Base-by-base conservation (phyloP, 2,113 vertebrate genomes). In the Scolopax mira region DNA sequence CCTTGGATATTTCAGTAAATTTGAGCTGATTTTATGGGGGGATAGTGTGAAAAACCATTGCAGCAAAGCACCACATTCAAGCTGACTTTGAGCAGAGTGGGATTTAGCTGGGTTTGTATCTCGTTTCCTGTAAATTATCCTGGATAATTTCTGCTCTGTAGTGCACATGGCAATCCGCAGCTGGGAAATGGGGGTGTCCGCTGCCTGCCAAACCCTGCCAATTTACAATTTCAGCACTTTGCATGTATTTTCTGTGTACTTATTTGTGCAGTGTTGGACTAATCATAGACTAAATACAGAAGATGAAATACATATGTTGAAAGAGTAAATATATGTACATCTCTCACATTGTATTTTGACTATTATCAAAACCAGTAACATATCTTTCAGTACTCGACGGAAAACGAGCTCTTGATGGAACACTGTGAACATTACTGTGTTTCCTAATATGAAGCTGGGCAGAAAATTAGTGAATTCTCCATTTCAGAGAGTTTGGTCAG, bases 351-450 rank as follows among this genome's bases (percentile, higher is more conserved):
- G 1, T 16, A 6, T 35, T 64, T 44, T 33, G 42, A 44, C 6
- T 65, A 9, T 58, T 79, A 57, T 51, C 42, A 13, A 62, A 71
- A 48, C 11, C 49, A 30, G 30, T 33, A 17, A 35, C 37, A 9
- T 28, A 18, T 4, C 33, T 74, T 62, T 19, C 64, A 41, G 57
- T 24, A 18, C 15, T 64, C 1, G 1, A 2, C 65, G 49, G 57
- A 39, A 33, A 46, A 44, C 33, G 31, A 44, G 41, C 2, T 2
- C 9, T 54, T 73, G 19, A 8, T 5, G 22, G n/a, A 41, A 21
- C 0, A 3, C 31, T 10, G 17, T 9, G 37, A 18, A 21, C 1
- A 2, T 35, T 9, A 14, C 13, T 42, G 48, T 52, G 71, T 28
- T 88, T 77, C 49, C 13, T 44, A 6, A 28, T 33, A 5, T 1